Conservation (phyloP, 2,797 vertebrate species). For the Takifugu ocellatus region DNA sequence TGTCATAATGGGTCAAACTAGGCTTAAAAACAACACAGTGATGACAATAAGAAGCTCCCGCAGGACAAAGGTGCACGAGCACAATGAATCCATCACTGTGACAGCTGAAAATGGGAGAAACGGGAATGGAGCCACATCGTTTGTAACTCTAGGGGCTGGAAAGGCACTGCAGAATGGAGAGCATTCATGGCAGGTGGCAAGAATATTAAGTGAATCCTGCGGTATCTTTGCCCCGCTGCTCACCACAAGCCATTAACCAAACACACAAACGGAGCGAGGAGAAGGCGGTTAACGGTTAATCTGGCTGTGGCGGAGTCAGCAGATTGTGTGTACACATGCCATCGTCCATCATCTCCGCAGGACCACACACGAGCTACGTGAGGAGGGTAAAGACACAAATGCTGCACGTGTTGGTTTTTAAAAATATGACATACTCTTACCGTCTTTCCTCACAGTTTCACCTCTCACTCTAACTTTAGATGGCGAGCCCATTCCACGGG, state of each 20-base stretch:
- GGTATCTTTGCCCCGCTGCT: conserved; percentile 24
- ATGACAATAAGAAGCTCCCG: conserved; percentile 22
- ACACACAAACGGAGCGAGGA: conserved; percentile 21
- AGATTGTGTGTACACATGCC: conserved; percentile 44
- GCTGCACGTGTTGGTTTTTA: conserved; percentile 18
- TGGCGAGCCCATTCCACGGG: conserved; percentile 24
- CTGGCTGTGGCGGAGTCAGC: conserved; percentile 53
- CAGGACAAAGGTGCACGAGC: conserved; percentile 30
- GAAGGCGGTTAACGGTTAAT: conserved; percentile 63
- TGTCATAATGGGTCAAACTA: conserved; percentile 68
- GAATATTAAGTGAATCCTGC: conserved; percentile 69
- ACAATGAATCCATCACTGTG: too few species aligned
- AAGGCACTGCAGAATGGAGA: conserved; percentile 56
- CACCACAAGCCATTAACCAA: conserved; percentile 56
- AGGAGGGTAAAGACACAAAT: conserved; percentile 7
- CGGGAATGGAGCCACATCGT: neutral
- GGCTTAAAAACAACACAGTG: conserved; percentile 28
- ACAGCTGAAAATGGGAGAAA: too few species aligned
- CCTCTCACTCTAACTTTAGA: conserved; percentile 46
- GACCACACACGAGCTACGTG: conserved; percentile 19
- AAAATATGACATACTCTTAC: neutral
- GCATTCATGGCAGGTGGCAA: conserved; percentile 50
- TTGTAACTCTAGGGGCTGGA: conserved; percentile 29
- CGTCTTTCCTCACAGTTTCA: conserved; percentile 24
- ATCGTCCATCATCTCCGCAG: conserved; percentile 51